phyloP scores from a whole-genome alignment of 2,113 vertebrate species.

The Antechinus stuartii region DNA sequence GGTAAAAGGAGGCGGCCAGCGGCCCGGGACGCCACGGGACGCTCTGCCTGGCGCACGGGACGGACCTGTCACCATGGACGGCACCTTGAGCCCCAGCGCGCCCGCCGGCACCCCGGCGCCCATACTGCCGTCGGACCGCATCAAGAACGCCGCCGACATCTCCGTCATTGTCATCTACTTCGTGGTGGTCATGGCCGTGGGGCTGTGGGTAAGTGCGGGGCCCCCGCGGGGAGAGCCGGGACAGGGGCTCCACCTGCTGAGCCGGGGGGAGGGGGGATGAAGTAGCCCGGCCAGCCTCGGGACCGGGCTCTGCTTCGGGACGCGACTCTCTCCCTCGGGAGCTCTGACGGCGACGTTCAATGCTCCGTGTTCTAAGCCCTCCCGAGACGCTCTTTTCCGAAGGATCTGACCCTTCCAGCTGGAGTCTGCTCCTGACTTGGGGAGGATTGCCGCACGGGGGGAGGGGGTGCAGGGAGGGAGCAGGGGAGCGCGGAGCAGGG shows the following conservation, averaged over 20 bases:
- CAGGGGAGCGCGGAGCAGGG: neutral
- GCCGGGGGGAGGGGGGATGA: neutral
- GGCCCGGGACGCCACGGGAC: slow-evolving; percentile 43
- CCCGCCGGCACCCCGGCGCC: neutral
- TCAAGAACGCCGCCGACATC: slow-evolving; percentile 94
- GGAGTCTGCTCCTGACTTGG: neutral
- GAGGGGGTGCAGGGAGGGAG: neutral
- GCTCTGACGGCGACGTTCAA: neutral
- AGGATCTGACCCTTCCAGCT: neutral
- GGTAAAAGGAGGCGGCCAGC: slow-evolving; percentile 73
- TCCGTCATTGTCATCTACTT: slow-evolving; percentile 96
- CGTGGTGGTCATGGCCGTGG: slow-evolving; percentile 92
- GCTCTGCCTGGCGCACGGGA: neutral
- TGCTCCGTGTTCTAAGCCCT: neutral
- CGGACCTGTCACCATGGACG: neutral
- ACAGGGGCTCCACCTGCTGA: neutral
- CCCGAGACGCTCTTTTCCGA: too few species aligned
- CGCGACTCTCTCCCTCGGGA: too few species aligned
- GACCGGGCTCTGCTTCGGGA: too few species aligned
- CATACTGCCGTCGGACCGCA: slow-evolving; percentile 48
- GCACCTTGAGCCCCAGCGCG: neutral
- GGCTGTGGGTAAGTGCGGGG: slow-evolving; percentile 91
- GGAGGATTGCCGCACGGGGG: neutral
- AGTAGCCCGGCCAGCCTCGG: neutral
- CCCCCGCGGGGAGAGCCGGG: neutral